Evolutionary conservation across 2,797 vertebrate genomes (phyloP), one percentile per base, ranked within the genome.

Genomic region (Centroberyx gerrardi): DNA sequence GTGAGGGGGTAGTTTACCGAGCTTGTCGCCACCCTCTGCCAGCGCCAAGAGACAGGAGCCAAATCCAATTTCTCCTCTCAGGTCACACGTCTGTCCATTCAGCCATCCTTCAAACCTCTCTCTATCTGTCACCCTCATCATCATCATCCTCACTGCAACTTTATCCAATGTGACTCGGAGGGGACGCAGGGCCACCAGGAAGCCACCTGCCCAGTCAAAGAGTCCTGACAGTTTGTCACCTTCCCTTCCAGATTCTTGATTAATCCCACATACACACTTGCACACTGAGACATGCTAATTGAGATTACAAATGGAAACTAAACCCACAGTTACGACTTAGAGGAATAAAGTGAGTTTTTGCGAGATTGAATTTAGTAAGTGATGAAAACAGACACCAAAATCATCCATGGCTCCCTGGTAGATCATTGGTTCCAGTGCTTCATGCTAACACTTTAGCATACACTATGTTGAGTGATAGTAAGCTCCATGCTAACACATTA

Each of bases 51-150:
- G 87, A 94, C 88, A 85, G 84, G 78, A 91, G 90, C 83, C 92
- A 92, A 86, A 84, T 90, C 86, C 91, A 94, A 90, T 93, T 90
- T 89, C 83, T 83, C 77, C 87, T 91, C 76, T 77, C 81, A 68
- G 56, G 87, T 92, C 88, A 85, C 87, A 84, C 70, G 76, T 91
- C 89, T 90, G 88, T 92, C 90, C 84, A 86, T 85, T 90, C 81
- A 90, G 85, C 76, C 84, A 84, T 86, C 84, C 75, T 77, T 92
- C 89, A 92, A 86, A 86, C 68, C 66, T 74, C 80, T 88, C 80
- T 70, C 63, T 75, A 67, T 83, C 80, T 82, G 87, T 92, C 91
- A 80, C 33, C 80, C 42, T 91, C 81, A 62, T 78, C 75, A 65
- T 91, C 68, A 58, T 79, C 76, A 75, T 80, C 82, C 71, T 72